Conservation (phyloP, 2,797 vertebrate genomes). For the Leptodactylus fallax region DNA sequence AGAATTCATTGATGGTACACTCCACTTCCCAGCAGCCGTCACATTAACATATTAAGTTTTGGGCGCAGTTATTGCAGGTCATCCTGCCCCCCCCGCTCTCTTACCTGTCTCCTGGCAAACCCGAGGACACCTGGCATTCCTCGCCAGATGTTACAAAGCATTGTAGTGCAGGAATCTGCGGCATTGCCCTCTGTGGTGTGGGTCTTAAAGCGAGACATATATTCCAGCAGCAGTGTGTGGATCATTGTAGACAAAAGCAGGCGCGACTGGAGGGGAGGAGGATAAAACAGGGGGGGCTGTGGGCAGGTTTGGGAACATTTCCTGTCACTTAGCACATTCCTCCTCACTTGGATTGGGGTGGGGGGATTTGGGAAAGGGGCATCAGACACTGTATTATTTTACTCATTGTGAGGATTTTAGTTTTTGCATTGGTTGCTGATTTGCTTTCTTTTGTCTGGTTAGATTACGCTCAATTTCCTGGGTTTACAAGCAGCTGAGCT, state of each 20-base stretch:
- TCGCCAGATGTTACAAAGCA: not conserved
- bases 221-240: slow-evolving; percentile 72
- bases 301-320: slow-evolving; percentile 76
- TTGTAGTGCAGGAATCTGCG: slow-evolving; percentile 31
- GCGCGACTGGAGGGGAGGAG: slow-evolving; percentile 71
- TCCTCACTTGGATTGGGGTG: slow-evolving; percentile 63
- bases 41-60: not conserved
- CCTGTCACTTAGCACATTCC: slow-evolving; percentile 86
- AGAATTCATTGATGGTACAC: not conserved
- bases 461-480: slow-evolving; percentile 31
- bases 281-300: slow-evolving; percentile 57
- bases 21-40: not conserved
- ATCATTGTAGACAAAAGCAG: slow-evolving; percentile 85
- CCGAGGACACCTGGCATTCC: not conserved
- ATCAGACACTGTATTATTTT: slow-evolving; percentile 52
- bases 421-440: slow-evolving; percentile 49
- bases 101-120: slow-evolving; percentile 40
- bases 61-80: not conserved
- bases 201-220: slow-evolving; percentile 73
- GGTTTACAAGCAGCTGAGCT: slow-evolving; percentile 40
- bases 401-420: slow-evolving; percentile 43
- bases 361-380: slow-evolving; percentile 33
- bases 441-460: slow-evolving; percentile 42
- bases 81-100: not conserved
- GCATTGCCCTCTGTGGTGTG: slow-evolving; percentile 20